phyloP scores from a whole-genome alignment of 2,888 invertebrate species.

The Oxytorus armatus region DNA sequence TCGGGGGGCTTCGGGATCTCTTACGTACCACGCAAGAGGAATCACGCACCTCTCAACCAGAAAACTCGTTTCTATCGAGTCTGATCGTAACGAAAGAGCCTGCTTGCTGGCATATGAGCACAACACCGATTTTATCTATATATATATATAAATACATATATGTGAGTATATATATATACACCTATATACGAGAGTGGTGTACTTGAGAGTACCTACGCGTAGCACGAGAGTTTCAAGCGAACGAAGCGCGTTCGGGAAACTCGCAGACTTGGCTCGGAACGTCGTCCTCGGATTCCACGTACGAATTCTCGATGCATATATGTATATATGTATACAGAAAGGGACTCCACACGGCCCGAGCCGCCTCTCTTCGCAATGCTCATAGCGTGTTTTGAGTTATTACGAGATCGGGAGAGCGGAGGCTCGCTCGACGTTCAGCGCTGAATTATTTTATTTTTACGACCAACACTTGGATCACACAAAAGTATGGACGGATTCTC shows the following conservation, averaged over 20 bases:
- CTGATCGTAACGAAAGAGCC: conserved; percentile 62
- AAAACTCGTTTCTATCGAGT: conserved; percentile 65
- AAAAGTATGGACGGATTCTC: too few relatives aligned
- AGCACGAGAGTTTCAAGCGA: conserved; percentile 51
- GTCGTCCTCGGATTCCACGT: conserved; percentile 62
- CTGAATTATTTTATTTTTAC: too few relatives aligned
- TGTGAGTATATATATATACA: background rate
- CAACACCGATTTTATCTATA: background rate
- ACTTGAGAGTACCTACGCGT: conserved; percentile 34
- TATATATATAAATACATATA: background rate
- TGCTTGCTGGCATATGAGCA: conserved; percentile 8
- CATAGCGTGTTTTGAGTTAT: too few relatives aligned
- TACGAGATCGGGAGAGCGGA: too few relatives aligned
- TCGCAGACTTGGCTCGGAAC: conserved; percentile 37
- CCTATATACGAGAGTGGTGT: conserved; percentile 13
- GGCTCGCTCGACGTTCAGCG: too few relatives aligned
- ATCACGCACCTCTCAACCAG: conserved; percentile 57
- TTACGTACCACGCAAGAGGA: conserved; percentile 50
- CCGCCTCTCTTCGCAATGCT: background rate
- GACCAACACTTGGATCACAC: too few relatives aligned
- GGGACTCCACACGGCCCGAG: conserved; percentile 7
- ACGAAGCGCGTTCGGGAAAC: conserved; percentile 54
- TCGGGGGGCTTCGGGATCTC: conserved; percentile 14
- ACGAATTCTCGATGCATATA: conserved; percentile 52
- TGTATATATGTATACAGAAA: too few relatives aligned